Base-by-base conservation (phyloP, 2,797 vertebrate genomes). In the Helarctos malayanus region DNA sequence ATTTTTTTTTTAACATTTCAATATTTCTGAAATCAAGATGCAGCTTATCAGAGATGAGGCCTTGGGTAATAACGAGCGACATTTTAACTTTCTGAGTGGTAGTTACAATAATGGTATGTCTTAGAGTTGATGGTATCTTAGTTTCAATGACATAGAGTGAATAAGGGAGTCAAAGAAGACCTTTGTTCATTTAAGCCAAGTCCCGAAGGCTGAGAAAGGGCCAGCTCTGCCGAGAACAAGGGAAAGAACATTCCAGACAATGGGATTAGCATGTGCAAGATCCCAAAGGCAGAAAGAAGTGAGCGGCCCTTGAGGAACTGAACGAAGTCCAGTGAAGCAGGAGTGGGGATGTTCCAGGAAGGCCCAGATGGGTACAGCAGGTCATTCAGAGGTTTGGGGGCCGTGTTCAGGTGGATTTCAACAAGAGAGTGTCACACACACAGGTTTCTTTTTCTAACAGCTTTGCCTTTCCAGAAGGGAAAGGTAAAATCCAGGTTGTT, bases 11-110 rank as follows among this genome's bases (percentile, higher is more conserved):
- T 13, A 68, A 85, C 9, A 45, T n/a, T 76, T 75, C 75, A 29
- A 32, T 69, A 83, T 78, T 81, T 93, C n/a, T 78, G 68, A 81
- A 93, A 82, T 52, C 16, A 93, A 69, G 32, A 57, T 78, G 29
- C 32, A 76, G 61, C n/a, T 85, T 86, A 63, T 85, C 82, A 85
- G 35, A 71, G 45, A 69, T 65, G 32, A 35, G 38, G 16, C 25
- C 71, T 94, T 15, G 73, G 29, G 59, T n/a, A 5, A 25, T 41
- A 85, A 29, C 2, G 25, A 61, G 45, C 25, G 59, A 59, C 15
- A 47, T 68, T 88, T 94, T 54, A 89, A 65, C n/a, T 73, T 91
- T 68, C 78, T 61, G 21, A 75, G 27, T 45, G 29, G 41, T 47
- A 35, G 13, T 41, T 82, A 88, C 32, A 69, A 63, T 23, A 89